Conservation (phyloP, 2,888 invertebrate species). For the Branchellion lobata region DNA sequence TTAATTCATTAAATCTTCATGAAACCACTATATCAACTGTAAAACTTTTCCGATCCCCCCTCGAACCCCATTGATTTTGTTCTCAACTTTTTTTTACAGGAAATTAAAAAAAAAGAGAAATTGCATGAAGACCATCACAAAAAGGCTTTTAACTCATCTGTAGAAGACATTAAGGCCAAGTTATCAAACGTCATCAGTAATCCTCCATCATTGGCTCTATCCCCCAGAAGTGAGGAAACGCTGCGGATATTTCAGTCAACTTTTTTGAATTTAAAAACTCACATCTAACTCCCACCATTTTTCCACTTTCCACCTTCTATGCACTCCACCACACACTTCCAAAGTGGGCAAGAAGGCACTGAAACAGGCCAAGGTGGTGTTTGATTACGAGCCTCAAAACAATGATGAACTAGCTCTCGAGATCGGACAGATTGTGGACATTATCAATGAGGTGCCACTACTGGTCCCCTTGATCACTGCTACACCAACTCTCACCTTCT, state of each 20-base stretch:
- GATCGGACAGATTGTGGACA: constrained; percentile 49
- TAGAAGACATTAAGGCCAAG: constrained; percentile 36
- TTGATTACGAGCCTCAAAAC: constrained; percentile 48
- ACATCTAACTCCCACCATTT: no score
- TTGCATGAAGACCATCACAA: constrained; percentile 5
- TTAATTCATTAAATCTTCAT: constrained; percentile 2
- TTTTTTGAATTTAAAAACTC: no score
- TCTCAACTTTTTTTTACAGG: constrained; percentile 33
- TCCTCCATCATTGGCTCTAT: constrained; percentile 8
- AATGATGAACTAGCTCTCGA: constrained; percentile 50
- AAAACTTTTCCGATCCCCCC: no score
- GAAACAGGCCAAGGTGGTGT: constrained; percentile 49
- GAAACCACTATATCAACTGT: no score
- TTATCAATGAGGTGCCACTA: constrained; percentile 48
- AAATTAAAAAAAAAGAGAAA: constrained; percentile 39
- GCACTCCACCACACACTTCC: no score
- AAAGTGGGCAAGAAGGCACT: constrained; percentile 19
- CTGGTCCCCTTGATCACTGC: not conserved
- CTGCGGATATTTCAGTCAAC: no score
- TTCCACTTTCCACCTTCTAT: no score
- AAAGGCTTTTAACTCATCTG: not conserved
- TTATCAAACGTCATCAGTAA: constrained; percentile 37
- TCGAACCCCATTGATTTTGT: no score
- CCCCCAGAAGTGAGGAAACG: not conserved
- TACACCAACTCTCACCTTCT: no score